phyloP scores from a whole-genome alignment of 2,888 invertebrate species.

The Sicus ferrugineus region DNA sequence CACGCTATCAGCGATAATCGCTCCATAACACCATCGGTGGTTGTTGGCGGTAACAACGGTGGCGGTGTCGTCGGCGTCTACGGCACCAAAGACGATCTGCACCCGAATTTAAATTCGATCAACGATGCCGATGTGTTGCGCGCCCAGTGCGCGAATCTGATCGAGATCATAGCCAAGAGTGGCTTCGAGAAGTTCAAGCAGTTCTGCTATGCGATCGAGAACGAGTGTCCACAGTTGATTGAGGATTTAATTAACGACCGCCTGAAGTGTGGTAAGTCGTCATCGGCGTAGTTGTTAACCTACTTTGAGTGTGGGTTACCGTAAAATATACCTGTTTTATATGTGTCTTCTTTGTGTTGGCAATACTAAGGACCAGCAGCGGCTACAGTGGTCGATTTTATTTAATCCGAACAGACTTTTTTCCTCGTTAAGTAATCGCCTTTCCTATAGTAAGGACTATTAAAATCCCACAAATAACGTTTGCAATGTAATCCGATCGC shows the following conservation, averaged over 20 bases:
- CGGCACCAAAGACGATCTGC: conserved; percentile 45
- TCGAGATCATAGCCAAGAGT: conserved; percentile 72
- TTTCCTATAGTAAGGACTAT: too few relatives aligned
- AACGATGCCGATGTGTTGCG: conserved; percentile 59
- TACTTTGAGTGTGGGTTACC: too few relatives aligned
- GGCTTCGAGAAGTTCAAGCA: conserved; percentile 70
- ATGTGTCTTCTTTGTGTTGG: too few relatives aligned
- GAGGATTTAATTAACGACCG: conserved; percentile 72
- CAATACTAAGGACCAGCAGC: too few relatives aligned
- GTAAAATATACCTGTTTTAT: too few relatives aligned
- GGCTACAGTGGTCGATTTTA: too few relatives aligned
- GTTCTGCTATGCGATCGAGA: conserved; percentile 70
- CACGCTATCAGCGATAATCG: conserved; percentile 57
- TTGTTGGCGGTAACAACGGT: conserved; percentile 27
- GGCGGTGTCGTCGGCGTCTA: conserved; percentile 37
- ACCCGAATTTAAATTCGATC: conserved; percentile 46
- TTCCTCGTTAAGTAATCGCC: too few relatives aligned
- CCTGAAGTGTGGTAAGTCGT: conserved; percentile 64
- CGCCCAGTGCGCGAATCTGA: conserved; percentile 69
- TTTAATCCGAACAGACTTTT: too few relatives aligned
- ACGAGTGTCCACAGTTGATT: conserved; percentile 71
- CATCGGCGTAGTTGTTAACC: too few relatives aligned
- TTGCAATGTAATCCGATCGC: too few relatives aligned
- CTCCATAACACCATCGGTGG: conserved; percentile 58
- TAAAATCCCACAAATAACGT: too few relatives aligned